Conservation (phyloP, 2,113 vertebrate genomes). For the Perca flavescens region DNA sequence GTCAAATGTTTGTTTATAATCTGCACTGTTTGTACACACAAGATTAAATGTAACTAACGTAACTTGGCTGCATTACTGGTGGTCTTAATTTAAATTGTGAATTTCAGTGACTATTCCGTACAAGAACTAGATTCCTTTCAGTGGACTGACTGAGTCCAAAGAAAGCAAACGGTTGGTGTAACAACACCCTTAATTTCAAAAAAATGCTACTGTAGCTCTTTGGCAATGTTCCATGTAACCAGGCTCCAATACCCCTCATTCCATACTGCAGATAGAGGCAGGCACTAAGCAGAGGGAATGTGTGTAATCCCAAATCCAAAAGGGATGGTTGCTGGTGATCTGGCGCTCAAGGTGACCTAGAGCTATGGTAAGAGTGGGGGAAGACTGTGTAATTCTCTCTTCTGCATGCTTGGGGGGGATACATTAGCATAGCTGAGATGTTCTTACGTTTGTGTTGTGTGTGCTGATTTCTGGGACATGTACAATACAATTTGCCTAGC, state of each 20-base stretch:
- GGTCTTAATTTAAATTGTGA: background rate
- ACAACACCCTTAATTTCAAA: slow-evolving; percentile 21
- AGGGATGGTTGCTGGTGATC: slow-evolving; percentile 62
- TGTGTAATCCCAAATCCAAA: slow-evolving; percentile 76
- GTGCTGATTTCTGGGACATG: slow-evolving; percentile 35
- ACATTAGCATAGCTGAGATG: slow-evolving; percentile 64
- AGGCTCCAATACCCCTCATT: slow-evolving; percentile 23
- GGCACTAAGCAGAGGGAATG: slow-evolving; percentile 49
- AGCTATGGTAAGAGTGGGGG: slow-evolving; percentile 60
- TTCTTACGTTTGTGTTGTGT: slow-evolving; percentile 25
- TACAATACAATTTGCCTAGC: slow-evolving; percentile 22
- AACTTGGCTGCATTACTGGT: background rate
- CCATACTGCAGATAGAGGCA: slow-evolving; percentile 53
- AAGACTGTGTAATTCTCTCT: slow-evolving; percentile 66
- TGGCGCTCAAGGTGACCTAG: slow-evolving; percentile 73
- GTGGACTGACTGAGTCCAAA: slow-evolving; percentile 7
- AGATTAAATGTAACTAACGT: no score
- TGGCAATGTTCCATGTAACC: slow-evolving; percentile 45
- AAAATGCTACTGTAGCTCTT: slow-evolving; percentile 10
- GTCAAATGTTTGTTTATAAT: slow-evolving; percentile 10
- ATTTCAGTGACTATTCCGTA: slow-evolving; percentile 6
- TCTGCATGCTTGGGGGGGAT: slow-evolving; percentile 48
- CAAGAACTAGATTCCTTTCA: slow-evolving; percentile 7
- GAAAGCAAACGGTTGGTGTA: slow-evolving; percentile 21
- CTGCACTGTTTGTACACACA: background rate